Percentiles rank a stretch among this genome's conserved stretches.
Evolutionary conservation across 1,140 invertebrate genomes (phyloP).

Genomic region (Littorina saxatilis): DNA sequence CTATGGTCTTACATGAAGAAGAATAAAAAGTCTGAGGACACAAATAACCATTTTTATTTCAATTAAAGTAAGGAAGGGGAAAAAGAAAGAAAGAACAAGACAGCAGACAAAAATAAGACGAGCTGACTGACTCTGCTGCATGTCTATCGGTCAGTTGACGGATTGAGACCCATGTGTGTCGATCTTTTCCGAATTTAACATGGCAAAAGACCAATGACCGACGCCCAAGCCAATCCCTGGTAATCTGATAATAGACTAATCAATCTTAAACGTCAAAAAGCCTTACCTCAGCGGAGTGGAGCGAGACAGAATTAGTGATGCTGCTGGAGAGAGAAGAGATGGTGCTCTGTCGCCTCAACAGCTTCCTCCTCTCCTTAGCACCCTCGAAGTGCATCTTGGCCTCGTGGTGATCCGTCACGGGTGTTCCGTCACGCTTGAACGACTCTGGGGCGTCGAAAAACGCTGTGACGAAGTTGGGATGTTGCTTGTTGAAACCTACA

Average conservation of each 20-base stretch:
- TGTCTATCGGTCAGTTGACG: too few species aligned
- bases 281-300: background rate
- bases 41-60: background rate
- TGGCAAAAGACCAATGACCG: too few species aligned
- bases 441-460: constrained; percentile 43
- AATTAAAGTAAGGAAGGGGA: background rate
- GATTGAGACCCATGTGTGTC: too few species aligned
- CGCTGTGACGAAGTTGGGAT: too few species aligned
- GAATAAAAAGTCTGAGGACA: too few species aligned
- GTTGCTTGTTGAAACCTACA: too few species aligned
- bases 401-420: constrained; percentile 26
- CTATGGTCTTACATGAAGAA: too few species aligned
- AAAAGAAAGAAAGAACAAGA: background rate
- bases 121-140: too few species aligned
- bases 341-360: constrained; percentile 43
- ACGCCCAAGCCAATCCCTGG: too few species aligned
- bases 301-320: constrained; percentile 17
- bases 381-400: constrained; percentile 44
- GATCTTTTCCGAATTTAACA: too few species aligned
- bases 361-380: constrained; percentile 28
- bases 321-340: constrained; percentile 36
- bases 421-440: constrained; percentile 36
- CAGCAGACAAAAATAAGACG: too few species aligned
- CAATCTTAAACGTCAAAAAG: background rate
- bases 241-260: too few species aligned